Percentiles rank a stretch among this genome's conserved stretches.
phyloP scores from a whole-genome alignment of 2,113 vertebrate genomes.

The Malaclemys terrapin region DNA sequence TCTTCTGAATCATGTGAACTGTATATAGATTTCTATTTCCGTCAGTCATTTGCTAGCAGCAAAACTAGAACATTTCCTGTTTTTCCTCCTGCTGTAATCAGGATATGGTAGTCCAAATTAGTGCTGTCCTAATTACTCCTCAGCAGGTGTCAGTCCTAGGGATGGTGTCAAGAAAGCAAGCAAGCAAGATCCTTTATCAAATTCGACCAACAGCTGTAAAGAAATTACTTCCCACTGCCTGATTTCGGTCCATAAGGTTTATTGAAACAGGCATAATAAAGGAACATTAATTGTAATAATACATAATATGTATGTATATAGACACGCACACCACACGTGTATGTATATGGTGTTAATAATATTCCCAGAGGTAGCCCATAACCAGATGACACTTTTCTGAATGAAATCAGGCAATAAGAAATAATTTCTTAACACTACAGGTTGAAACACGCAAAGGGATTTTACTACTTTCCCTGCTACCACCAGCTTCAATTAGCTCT shows the following conservation, averaged over 20 bases:
- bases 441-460: slow-evolving; percentile 6
- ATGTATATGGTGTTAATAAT: not conserved
- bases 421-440: slow-evolving; percentile 24
- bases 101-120: slow-evolving; percentile 78
- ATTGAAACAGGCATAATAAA: not conserved
- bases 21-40: slow-evolving; percentile 79
- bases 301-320: not conserved
- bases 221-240: slow-evolving; percentile 63
- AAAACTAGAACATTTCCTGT: slow-evolving; percentile 79
- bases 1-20: slow-evolving; percentile 69
- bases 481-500: not conserved
- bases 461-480: not conserved
- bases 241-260: not conserved
- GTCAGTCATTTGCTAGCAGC: slow-evolving; percentile 75
- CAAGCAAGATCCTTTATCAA: slow-evolving; percentile 35
- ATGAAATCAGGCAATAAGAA: slow-evolving; percentile 23
- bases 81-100: slow-evolving; percentile 79
- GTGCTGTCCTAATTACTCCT: slow-evolving; percentile 79
- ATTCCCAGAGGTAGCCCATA: not conserved
- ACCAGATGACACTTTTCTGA: not conserved
- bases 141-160: slow-evolving; percentile 79
- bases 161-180: slow-evolving; percentile 68
- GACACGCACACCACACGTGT: not conserved
- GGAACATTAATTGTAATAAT: not conserved
- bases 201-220: slow-evolving; percentile 25